Evolutionary conservation across 2,113 vertebrate species (phyloP).

Genomic region (Sclerurus mexicanus): DNA sequence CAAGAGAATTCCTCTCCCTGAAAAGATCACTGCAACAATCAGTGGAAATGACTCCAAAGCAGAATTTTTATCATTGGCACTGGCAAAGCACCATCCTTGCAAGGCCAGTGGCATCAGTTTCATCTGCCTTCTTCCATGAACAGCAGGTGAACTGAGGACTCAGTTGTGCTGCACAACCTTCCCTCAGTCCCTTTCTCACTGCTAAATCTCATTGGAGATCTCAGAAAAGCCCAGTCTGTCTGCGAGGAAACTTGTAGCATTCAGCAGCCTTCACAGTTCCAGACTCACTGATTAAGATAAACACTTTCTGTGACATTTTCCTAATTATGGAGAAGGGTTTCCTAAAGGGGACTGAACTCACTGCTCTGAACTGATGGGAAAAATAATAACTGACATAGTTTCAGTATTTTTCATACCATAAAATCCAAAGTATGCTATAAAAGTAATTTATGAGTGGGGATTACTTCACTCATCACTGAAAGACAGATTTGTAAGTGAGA

Average conservation of each 20-base stretch:
- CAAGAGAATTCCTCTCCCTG: neutral
- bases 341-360: conserved; percentile 8
- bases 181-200: neutral
- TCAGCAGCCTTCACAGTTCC: neutral
- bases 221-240: neutral
- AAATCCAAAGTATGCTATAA: neutral
- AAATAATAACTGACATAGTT: neutral
- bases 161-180: neutral
- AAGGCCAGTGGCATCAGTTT: neutral
- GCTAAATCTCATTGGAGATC: neutral
- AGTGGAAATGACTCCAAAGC: neutral
- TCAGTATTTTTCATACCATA: neutral
- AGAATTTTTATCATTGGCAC: neutral
- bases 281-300: neutral
- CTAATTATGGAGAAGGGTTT: conserved; percentile 13
- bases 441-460: neutral
- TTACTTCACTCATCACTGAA: neutral
- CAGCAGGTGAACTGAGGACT: neutral
- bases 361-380: neutral
- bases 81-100: neutral
- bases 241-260: neutral
- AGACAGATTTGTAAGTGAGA: neutral
- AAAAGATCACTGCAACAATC: neutral
- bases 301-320: neutral
- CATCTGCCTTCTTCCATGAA: neutral